Percentiles rank a stretch among this genome's conserved stretches.
phyloP scores from a whole-genome alignment of 53 echinoderm and acorn worm species.

The Antedon mediterranea region DNA sequence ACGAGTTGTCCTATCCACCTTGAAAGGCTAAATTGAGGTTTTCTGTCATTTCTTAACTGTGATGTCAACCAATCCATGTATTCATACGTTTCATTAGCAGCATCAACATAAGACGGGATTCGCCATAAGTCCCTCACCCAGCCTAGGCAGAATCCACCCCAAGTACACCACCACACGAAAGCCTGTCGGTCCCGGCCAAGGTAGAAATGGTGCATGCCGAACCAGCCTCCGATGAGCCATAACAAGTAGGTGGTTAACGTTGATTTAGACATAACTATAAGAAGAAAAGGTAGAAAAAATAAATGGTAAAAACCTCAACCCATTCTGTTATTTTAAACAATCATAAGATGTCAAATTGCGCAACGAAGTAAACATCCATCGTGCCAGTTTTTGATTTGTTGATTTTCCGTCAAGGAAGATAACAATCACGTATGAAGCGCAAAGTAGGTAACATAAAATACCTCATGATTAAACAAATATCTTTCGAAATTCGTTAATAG shows the following conservation, averaged over 20 bases:
- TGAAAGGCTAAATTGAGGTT: slow-evolving; percentile 40
- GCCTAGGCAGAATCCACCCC: slow-evolving; percentile 58
- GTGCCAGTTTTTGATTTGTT: no score
- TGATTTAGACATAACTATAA: slow-evolving; percentile 22
- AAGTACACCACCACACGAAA: slow-evolving; percentile 84
- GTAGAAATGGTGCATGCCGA: slow-evolving; percentile 83
- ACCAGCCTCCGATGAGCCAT: slow-evolving; percentile 59
- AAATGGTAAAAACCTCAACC: no score
- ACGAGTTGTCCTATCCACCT: slow-evolving; percentile 49
- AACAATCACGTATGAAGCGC: no score
- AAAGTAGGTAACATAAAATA: no score
- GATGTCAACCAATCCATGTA: slow-evolving; percentile 35
- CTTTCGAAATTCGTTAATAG: no score
- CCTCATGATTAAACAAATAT: no score
- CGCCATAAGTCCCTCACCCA: slow-evolving; percentile 61
- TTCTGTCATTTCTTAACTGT: slow-evolving; percentile 19
- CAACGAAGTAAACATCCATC: no score
- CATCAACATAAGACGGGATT: slow-evolving; percentile 45
- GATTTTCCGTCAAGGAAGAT: no score
- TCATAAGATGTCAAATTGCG: no score
- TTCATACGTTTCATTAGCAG: slow-evolving; percentile 39
- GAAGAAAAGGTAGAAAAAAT: no score
- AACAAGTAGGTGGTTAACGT: slow-evolving; percentile 52
- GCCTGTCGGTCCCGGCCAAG: slow-evolving; percentile 83
- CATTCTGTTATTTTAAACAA: no score